Evolutionary conservation across 2,113 vertebrate genomes (phyloP), one percentile per base, ranked within the genome.

Genomic region (Chaenocephalus aceratus): DNA sequence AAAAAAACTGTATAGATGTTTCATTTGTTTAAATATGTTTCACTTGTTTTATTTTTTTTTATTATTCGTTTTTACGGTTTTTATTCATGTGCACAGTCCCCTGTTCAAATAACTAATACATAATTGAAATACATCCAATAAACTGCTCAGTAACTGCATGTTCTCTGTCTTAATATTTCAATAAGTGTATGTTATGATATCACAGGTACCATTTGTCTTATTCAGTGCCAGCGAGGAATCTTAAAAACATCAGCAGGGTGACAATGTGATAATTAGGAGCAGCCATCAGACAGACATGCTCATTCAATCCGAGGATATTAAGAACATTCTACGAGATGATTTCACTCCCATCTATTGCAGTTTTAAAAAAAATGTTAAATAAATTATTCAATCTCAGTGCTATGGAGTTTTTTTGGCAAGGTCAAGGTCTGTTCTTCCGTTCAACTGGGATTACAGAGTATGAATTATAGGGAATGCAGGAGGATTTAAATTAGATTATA

Each of bases 401-500:
- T 79, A 82, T 85, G 74, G 79, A 63, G 81, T 78, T 89, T 83
- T 41, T 41, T 41, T 67, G n/a, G 53, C 54, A 54, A 75, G 79
- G 77, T 75, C 78, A 66, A 60, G 53, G 70, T 84, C 79, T 71
- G 83, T 85, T 81, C 91, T 80, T 82, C 65, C 30, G 58, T 49
- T 84, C 80, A 63, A 44, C 49, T 67, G 83, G 84, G 82, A 87
- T 88, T 80, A 79, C 82, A 75, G 8, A 86, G 73, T 72, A 90
- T 90, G 73, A 91, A 92, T 91, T 85, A 92, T 65, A 77, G 84
- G 74, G 83, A 73, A 82, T 51, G 58, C 72, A 68, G 71, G 21
- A 18, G 69, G 81, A 90, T 88, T 89, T 85, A 92, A 91, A 92
- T 93, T 12, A 89, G 88, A 83, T 86, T 69, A 62, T 93, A 68